Percentiles rank a stretch among this genome's conserved stretches.
Conservation (phyloP, 2,113 vertebrate genomes). For the human region GRCh38 chr1:150303501-150304000, state of each 20-base stretch:
- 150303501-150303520: background rate
- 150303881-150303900: background rate
- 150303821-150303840: background rate
- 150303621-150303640: background rate
- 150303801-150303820: background rate
- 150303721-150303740: background rate
- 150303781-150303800: background rate
- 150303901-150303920: background rate
- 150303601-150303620: background rate
- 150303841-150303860: background rate
- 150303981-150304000: too few species aligned
- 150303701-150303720: background rate
- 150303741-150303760: background rate
- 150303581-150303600: background rate
- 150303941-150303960: background rate
- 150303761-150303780: background rate
- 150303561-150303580: background rate
- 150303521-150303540: background rate
- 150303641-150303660: background rate
- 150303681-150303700: background rate
- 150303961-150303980: background rate
- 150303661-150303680: conserved; percentile 17
- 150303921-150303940: background rate
- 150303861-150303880: background rate
- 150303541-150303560: background rate